Evolutionary conservation across 1,140 invertebrate species (phyloP), one percentile per base, ranked within the genome.

Genomic region (Parasteatoda tepidariorum): DNA sequence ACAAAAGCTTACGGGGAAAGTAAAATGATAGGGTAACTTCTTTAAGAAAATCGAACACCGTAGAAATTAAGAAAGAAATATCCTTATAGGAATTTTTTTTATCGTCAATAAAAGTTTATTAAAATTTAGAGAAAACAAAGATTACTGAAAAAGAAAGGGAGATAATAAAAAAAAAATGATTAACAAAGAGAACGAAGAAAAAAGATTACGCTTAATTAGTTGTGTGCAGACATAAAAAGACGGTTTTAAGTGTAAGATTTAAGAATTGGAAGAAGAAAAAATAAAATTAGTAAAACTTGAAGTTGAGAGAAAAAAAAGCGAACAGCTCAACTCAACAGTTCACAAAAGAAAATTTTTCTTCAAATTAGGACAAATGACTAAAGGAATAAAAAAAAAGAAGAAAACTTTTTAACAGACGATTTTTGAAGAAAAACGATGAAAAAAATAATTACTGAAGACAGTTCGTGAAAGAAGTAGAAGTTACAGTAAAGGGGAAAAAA

Each of bases 361-460:
- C 26, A 75, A 75, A 75, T 75, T 75, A 75, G 41, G 59, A 75
- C 73, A 75, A 75, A 75, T 75, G 73, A 41, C 28, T 22, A 22
- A 38, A 75, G 13, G 38, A 34, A 41, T 11, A 61, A 62, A 62
- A 59, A 73, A 31, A 9, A 18, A 33, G 26, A 59, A 59, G 1
- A 59, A 59, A 59, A 59, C 1, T 59, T 59, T n/a, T 59, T 26
- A 9, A 31, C 62, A 18, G 9, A 30, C 28, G 7, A 34, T 18
- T 11, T 48, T 48, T 48, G 38, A 48, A 48, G 38, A 48, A 59
- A 33, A 75, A 55, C 22, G 54, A 73, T 61, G 73, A 61, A 75
- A 75, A 62, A 75, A 75, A 62, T 75, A 75, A 75, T 75, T 75
- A 26, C 54, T 34, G 22, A 38, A 34, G 73, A 75, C 73, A 55